Conservation (phyloP, 2,888 invertebrate genomes). For the Ormyrus nitidulus region DNA sequence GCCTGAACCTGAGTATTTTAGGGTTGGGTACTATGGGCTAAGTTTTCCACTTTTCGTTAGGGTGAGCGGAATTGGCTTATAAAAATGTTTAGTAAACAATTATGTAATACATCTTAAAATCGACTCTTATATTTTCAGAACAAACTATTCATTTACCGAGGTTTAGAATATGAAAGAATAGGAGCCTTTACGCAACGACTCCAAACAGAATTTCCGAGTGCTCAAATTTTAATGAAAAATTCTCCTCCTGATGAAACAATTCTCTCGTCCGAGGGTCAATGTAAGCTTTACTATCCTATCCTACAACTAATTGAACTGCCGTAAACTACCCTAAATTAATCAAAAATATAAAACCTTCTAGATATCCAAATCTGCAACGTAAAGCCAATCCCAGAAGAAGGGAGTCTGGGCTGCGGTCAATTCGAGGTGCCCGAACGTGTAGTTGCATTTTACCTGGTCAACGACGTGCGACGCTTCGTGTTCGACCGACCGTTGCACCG, state of each 20-base stretch:
- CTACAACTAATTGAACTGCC: not conserved
- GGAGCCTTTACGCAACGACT: conserved; percentile 95
- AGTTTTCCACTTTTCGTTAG: conserved; percentile 96
- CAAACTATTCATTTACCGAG: conserved; percentile 96
- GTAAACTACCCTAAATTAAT: not conserved
- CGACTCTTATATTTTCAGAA: conserved; percentile 79
- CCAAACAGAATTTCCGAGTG: conserved; percentile 95
- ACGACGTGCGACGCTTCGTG: conserved; percentile 92
- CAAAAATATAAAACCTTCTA: conserved; percentile 68
- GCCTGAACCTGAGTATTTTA: conserved; percentile 95
- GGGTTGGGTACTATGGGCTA: conserved; percentile 96
- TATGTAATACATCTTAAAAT: not conserved
- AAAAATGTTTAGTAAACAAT: not conserved
- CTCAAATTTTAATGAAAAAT: conserved; percentile 94
- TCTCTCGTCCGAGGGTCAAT: conserved; percentile 90
- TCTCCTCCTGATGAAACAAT: conserved; percentile 93
- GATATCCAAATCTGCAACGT: conserved; percentile 96
- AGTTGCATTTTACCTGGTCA: conserved; percentile 91
- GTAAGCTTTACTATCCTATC: conserved; percentile 72
- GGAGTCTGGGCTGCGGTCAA: conserved; percentile 77
- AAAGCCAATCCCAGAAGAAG: conserved; percentile 88
- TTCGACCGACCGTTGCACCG: conserved; percentile 93
- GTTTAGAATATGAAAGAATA: conserved; percentile 95
- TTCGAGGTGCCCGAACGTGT: conserved; percentile 90
- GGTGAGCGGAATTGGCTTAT: conserved; percentile 76